Conservation (phyloP, 2,888 invertebrate species). For the Gastracanthus pulcherrimus region DNA sequence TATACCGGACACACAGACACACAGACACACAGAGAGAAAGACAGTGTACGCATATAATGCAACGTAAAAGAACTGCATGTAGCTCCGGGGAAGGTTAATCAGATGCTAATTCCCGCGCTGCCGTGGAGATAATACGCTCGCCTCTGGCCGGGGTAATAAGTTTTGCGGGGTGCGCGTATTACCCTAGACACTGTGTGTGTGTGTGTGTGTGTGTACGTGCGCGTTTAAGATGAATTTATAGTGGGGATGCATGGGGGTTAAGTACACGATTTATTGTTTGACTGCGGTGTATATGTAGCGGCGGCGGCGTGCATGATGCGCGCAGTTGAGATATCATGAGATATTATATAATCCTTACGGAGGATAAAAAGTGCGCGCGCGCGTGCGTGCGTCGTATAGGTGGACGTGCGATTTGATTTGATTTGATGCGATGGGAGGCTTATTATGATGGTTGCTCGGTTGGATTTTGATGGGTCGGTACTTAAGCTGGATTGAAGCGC, state of each 20-base stretch:
- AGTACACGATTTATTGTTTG: constrained; percentile 39
- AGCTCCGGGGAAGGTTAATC: constrained; percentile 28
- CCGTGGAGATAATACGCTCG: constrained; percentile 28
- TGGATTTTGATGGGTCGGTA: neutral
- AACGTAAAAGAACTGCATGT: no score
- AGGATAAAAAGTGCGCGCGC: neutral
- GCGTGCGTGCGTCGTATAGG: neutral
- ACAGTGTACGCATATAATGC: neutral
- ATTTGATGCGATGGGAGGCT: neutral
- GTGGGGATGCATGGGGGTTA: neutral
- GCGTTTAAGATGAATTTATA: constrained; percentile 41
- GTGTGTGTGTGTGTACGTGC: no score
- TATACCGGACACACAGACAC: no score
- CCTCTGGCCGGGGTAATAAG: constrained; percentile 20
- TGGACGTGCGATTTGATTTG: neutral
- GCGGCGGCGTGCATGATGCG: neutral
- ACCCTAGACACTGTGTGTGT: no score
- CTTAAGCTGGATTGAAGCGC: neutral
- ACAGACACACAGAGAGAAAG: no score
- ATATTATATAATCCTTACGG: constrained; percentile 35
- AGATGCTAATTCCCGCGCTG: constrained; percentile 44
- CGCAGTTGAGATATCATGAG: constrained; percentile 36
- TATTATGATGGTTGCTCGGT: neutral
- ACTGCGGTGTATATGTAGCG: neutral
- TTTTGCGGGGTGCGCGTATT: neutral